Conservation (phyloP, 1,140 invertebrate genomes). For the Uloborus diversus region DNA sequence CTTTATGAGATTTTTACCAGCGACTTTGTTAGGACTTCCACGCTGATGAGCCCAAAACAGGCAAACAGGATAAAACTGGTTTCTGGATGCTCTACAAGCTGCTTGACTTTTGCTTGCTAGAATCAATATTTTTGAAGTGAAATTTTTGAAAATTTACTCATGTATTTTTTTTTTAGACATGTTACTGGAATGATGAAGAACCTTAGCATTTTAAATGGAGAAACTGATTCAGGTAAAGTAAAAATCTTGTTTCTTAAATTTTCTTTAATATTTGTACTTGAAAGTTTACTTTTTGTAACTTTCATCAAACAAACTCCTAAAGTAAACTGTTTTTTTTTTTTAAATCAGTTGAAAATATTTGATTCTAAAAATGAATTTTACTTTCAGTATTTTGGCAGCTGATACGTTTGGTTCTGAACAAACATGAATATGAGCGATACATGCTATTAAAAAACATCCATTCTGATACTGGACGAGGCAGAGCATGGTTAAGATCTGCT, state of each 20-base stretch:
- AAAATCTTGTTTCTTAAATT: not conserved
- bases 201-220: constrained; percentile 64
- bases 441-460: constrained; percentile 80
- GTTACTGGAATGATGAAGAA: constrained; percentile 72
- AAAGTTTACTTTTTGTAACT: too few species aligned
- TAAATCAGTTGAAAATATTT: too few species aligned
- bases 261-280: not conserved
- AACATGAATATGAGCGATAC: constrained; percentile 87
- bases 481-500: constrained; percentile 84
- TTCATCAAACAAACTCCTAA: too few species aligned
- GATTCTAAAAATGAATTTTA: not conserved
- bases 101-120: constrained; percentile 20
- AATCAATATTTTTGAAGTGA: constrained; percentile 47
- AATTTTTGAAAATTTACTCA: not conserved
- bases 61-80: too few species aligned
- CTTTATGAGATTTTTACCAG: too few species aligned
- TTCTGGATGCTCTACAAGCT: too few species aligned
- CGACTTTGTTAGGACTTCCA: too few species aligned
- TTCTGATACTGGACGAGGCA: constrained; percentile 78
- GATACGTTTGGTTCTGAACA: constrained; percentile 74
- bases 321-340: too few species aligned
- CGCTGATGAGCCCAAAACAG: too few species aligned
- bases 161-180: constrained; percentile 67
- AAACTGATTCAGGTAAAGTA: constrained; percentile 65
- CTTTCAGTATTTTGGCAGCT: constrained; percentile 68